Evolutionary conservation across 2,888 invertebrate species (phyloP).

Genomic region (Anaspis maculata): DNA sequence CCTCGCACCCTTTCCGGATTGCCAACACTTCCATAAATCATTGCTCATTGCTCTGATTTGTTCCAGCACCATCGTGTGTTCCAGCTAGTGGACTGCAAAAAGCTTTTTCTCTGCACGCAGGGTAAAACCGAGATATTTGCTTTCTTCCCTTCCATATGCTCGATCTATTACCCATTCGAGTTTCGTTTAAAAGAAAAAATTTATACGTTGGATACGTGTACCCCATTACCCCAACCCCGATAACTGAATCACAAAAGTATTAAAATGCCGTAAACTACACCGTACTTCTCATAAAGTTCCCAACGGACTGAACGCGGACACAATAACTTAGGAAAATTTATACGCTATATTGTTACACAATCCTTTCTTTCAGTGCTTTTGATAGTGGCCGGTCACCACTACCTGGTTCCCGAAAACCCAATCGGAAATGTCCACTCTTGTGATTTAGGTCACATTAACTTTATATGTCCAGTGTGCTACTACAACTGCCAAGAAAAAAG

Average conservation of each 20-base stretch:
- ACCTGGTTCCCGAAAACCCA: constrained; percentile 22
- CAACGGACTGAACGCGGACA: constrained; percentile 21
- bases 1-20: constrained; percentile 16
- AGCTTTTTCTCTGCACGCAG: not conserved
- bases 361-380: constrained; percentile 24
- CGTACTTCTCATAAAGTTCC: constrained; percentile 18
- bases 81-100: not conserved
- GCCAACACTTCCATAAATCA: constrained; percentile 25
- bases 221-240: no score
- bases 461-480: no score
- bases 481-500: no score
- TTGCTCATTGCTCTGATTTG: constrained; percentile 16
- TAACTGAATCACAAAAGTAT: constrained; percentile 14
- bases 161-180: no score
- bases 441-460: constrained; percentile 35
- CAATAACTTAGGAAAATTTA: constrained; percentile 31
- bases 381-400: constrained; percentile 10
- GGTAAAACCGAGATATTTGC: no score
- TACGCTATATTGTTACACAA: constrained; percentile 34
- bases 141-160: no score
- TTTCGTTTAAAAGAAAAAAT: not conserved
- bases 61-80: constrained; percentile 1
- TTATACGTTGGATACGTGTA: not conserved
- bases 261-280: constrained; percentile 14
- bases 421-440: constrained; percentile 38